phyloP scores from a whole-genome alignment of 2,888 invertebrate species.

The Ophioninae sp. region DNA sequence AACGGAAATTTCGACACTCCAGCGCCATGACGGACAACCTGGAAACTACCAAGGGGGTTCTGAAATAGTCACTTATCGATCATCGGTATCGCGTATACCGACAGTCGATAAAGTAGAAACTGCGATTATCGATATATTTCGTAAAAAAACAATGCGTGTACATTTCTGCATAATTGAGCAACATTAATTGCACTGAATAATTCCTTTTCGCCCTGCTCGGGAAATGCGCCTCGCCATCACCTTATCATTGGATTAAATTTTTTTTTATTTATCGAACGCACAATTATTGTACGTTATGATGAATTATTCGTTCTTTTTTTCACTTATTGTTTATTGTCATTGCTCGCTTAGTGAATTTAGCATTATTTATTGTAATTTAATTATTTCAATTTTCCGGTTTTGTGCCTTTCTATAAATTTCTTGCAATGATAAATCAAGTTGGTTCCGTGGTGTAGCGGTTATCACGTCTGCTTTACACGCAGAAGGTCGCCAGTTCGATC shows the following conservation, averaged over 20 bases:
- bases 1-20: no score
- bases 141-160: not conserved
- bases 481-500: constrained; percentile 78
- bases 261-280: not conserved
- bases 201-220: not conserved
- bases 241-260: not conserved
- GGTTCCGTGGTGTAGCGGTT: constrained; percentile 79
- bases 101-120: not conserved
- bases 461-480: constrained; percentile 79
- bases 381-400: not conserved
- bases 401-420: not conserved
- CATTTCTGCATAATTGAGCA: not conserved
- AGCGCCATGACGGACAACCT: no score
- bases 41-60: no score
- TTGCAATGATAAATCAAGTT: not conserved
- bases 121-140: not conserved
- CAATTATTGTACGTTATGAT: not conserved
- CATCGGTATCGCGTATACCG: not conserved
- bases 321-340: not conserved
- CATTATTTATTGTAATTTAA: not conserved
- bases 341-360: not conserved
- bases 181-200: not conserved
- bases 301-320: not conserved
- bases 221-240: no score
- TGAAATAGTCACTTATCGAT: not conserved